phyloP scores from a whole-genome alignment of 2,888 invertebrate genomes.

The Anaspis maculata region DNA sequence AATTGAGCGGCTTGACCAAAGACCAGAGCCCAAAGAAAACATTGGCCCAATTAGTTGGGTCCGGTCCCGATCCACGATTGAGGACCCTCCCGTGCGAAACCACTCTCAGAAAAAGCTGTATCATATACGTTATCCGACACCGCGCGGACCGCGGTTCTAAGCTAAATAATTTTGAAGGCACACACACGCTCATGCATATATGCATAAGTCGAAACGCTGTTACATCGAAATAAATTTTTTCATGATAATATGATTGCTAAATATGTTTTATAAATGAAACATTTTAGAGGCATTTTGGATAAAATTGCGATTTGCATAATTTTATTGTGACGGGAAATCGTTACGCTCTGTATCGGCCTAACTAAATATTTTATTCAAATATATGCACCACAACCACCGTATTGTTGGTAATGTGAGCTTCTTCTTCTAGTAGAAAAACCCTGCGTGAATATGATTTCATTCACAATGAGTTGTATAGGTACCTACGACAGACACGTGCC shows the following conservation, averaged over 20 bases:
- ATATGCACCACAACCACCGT: slow-evolving; percentile 9
- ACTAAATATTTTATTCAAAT: slow-evolving; percentile 21
- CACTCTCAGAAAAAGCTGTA: too few species aligned
- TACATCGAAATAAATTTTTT: slow-evolving; percentile 32
- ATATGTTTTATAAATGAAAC: slow-evolving; percentile 37
- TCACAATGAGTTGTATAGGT: too few species aligned
- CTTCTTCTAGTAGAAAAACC: slow-evolving; percentile 9
- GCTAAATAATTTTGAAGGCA: slow-evolving; percentile 21
- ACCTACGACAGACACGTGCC: too few species aligned
- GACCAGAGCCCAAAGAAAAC: too few species aligned
- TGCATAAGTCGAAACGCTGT: slow-evolving; percentile 25
- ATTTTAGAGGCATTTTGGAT: slow-evolving; percentile 33
- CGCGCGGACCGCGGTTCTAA: too few species aligned
- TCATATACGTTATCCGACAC: too few species aligned
- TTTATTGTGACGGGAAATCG: slow-evolving; percentile 30
- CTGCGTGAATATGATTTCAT: slow-evolving; percentile 14
- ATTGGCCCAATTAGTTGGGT: too few species aligned
- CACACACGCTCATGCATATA: slow-evolving; percentile 26
- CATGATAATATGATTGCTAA: slow-evolving; percentile 33
- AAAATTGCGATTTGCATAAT: slow-evolving; percentile 36
- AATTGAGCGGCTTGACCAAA: too few species aligned
- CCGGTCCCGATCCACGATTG: too few species aligned
- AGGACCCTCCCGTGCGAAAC: too few species aligned
- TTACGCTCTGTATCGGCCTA: slow-evolving; percentile 17
- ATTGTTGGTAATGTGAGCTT: slow-evolving; percentile 7